Conservation (phyloP, 1,140 invertebrate genomes). For the Papilio polytes region DNA sequence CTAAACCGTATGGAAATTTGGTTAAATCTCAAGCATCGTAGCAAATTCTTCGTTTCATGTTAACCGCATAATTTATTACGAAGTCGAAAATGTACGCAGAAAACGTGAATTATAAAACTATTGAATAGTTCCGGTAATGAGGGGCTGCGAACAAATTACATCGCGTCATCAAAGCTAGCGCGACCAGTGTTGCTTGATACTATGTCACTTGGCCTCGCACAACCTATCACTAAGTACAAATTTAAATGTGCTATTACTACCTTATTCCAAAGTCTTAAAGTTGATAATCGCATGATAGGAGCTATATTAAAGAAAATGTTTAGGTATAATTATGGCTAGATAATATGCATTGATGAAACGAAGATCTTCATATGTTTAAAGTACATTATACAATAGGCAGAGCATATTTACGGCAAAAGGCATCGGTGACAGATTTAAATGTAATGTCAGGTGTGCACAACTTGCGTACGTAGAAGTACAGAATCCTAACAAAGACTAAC, state of each 20-base stretch:
- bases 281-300: background rate
- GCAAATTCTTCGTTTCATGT: too few relatives aligned
- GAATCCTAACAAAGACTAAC: background rate
- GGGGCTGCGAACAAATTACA: constrained; percentile 53
- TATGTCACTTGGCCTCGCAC: constrained; percentile 67
- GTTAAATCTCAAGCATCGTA: too few relatives aligned
- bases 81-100: background rate
- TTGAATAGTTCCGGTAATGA: constrained; percentile 24
- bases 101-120: constrained; percentile 16
- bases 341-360: background rate
- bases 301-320: background rate
- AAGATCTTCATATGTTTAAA: background rate
- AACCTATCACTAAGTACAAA: constrained; percentile 54
- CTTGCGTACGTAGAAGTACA: background rate
- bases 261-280: constrained; percentile 40
- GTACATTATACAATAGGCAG: constrained; percentile 38
- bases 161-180: constrained; percentile 59
- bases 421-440: constrained; percentile 1
- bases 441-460: background rate
- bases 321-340: background rate
- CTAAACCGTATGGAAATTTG: too few relatives aligned
- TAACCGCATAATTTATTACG: too few relatives aligned
- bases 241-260: constrained; percentile 41
- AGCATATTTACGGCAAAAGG: constrained; percentile 44
- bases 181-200: constrained; percentile 62